Conservation (phyloP, 2,113 vertebrate species). For the Brachyistius frenatus region DNA sequence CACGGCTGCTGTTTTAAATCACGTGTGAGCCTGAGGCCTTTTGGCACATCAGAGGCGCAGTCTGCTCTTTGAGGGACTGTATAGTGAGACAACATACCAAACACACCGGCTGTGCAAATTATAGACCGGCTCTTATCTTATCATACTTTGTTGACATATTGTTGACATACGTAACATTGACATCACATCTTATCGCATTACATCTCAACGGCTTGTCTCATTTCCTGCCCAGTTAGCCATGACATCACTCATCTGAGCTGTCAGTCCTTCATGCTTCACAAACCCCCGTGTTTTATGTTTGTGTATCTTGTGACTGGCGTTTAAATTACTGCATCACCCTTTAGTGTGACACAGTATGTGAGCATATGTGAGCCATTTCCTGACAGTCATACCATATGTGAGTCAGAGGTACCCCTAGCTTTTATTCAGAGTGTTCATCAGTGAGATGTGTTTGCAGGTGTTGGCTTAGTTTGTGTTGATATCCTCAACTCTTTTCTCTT, state of each 20-base stretch:
- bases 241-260: constrained; percentile 25
- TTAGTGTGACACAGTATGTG: constrained; percentile 4
- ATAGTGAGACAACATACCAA: constrained; percentile 34
- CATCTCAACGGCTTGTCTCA: constrained; percentile 12
- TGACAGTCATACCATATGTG: constrained; percentile 39
- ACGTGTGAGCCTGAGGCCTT: constrained; percentile 25
- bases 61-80: constrained; percentile 18
- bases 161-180: constrained; percentile 6
- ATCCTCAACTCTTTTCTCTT: constrained; percentile 32
- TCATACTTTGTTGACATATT: constrained; percentile 6
- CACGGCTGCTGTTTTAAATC: constrained; percentile 51
- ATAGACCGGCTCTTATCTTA: constrained; percentile 5
- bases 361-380: constrained; percentile 63
- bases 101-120: constrained; percentile 34
- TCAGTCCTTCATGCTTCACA: constrained; percentile 1
- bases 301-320: constrained; percentile 9
- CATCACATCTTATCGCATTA: constrained; percentile 20
- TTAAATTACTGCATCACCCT: constrained; percentile 25
- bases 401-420: constrained; percentile 35
- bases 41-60: constrained; percentile 11
- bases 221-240: constrained; percentile 32
- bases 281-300: constrained; percentile 8
- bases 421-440: constrained; percentile 56
- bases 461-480: constrained; percentile 44
- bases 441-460: constrained; percentile 53